Percentiles rank a stretch among this genome's conserved stretches.
Evolutionary conservation across 2,888 invertebrate species (phyloP).

Genomic region (Meta bourneti): DNA sequence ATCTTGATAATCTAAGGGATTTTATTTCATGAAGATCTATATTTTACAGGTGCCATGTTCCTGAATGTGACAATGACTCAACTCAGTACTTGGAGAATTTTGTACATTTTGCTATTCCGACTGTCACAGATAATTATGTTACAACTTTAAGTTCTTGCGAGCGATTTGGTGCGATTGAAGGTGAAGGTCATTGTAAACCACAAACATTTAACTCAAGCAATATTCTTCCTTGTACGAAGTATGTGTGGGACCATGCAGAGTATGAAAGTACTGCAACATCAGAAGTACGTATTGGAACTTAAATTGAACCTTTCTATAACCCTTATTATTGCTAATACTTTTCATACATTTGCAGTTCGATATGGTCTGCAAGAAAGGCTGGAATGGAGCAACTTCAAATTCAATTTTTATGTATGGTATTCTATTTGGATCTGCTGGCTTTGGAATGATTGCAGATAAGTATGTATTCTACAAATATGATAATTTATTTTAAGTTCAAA

Average conservation of each 20-base stretch:
- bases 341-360: constrained; percentile 33
- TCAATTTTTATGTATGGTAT: constrained; percentile 73
- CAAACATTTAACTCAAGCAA: constrained; percentile 80
- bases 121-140: constrained; percentile 77
- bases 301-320: not conserved
- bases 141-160: constrained; percentile 27
- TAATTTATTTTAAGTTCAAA: too few species aligned
- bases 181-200: constrained; percentile 79
- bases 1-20: too few species aligned
- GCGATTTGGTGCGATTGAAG: constrained; percentile 36
- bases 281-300: constrained; percentile 83
- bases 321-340: not conserved
- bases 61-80: constrained; percentile 83
- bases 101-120: constrained; percentile 83
- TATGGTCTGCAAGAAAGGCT: constrained; percentile 65
- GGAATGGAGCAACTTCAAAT: constrained; percentile 59
- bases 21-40: too few species aligned
- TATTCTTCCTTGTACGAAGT: constrained; percentile 82
- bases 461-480: constrained; percentile 41
- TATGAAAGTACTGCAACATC: constrained; percentile 83
- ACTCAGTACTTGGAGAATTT: constrained; percentile 81
- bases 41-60: constrained; percentile 83
- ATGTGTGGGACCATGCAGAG: constrained; percentile 82
- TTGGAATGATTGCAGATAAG: constrained; percentile 73
- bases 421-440: constrained; percentile 67